Conservation (phyloP, 2,797 vertebrate species). For the Cichlasoma orientale region DNA sequence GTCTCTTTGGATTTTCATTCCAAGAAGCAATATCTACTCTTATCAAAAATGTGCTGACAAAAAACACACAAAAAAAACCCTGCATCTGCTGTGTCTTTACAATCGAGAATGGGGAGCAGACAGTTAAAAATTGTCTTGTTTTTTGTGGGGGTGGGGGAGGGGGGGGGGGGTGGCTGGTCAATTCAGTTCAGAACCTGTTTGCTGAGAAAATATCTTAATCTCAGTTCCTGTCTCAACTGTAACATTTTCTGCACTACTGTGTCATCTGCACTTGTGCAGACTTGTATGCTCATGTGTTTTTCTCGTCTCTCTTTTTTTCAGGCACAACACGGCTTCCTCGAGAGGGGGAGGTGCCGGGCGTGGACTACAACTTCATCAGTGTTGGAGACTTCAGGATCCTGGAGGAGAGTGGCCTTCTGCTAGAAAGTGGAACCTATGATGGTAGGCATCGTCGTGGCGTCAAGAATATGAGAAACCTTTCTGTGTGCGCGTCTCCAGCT, state of each 20-base stretch:
- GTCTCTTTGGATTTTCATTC: constrained; percentile 29
- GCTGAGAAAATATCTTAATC: not conserved
- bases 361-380: constrained; percentile 99
- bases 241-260: not conserved
- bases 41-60: not conserved
- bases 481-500: not conserved
- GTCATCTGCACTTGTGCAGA: constrained; percentile 3
- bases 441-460: constrained; percentile 71
- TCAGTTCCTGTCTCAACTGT: not conserved
- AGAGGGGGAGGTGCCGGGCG: constrained; percentile 95
- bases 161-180: not conserved
- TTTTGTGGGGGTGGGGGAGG: not conserved
- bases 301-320: constrained; percentile 52
- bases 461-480: not conserved
- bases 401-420: constrained; percentile 94
- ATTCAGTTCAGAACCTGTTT: not conserved
- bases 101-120: not conserved
- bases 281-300: not conserved
- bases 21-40: constrained; percentile 4
- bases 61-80: not conserved
- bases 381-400: constrained; percentile 95
- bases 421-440: constrained; percentile 98
- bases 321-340: constrained; percentile 96
- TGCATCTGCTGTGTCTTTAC: not conserved
- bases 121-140: not conserved